Evolutionary conservation across 2,113 vertebrate species (phyloP), one percentile per base, ranked within the genome.

Genomic region (Girardinichthys multiradiatus): DNA sequence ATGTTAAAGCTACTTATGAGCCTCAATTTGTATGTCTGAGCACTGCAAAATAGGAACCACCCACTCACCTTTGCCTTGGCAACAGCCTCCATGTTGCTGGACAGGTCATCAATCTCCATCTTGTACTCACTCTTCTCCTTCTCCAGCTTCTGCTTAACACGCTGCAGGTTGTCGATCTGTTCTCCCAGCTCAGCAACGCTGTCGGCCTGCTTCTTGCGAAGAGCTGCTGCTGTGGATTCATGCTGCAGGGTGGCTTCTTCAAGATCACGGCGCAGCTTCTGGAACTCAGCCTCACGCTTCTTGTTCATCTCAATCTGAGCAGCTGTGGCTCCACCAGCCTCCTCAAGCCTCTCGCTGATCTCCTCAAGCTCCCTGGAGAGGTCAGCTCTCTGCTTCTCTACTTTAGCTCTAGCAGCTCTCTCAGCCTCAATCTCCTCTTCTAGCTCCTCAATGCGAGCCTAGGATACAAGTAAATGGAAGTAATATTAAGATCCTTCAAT

Each of bases 51-150:
- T 1, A 33, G 14, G 21, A 26, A 9, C 2, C 4, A 45, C 5
- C n/a, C 30, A 30, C 29, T 77, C 57, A 94, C 95, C 90, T 96
- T 96, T 12, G 94, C 30, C 89, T 97, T 97, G 3, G 90, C 86
- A 57, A 91, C 70, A 57, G 77, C 15, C 75, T 91, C 90, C 90
- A 90, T 90, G 75, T 89, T 91, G 80, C 90, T 90, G 30, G 84
- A 76, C 60, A 91, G 90, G 45, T 91, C 90, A 77, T 91, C 90
- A 31, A 91, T 90, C 86, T 91, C 90, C 90, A 91, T 91, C 85
- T 91, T 91, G 70, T 74, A 91, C 77, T 91, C 90, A 37, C 90
- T 91, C 80, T 91, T 91, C 12, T 91, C 89, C 81, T 91, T 91
- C 82, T 91, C 90, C 71, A 91, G 83, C 83, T 91, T 90, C 74